Conservation (phyloP, 2,797 vertebrate genomes). For the Pantherophis alleghaniensis region DNA sequence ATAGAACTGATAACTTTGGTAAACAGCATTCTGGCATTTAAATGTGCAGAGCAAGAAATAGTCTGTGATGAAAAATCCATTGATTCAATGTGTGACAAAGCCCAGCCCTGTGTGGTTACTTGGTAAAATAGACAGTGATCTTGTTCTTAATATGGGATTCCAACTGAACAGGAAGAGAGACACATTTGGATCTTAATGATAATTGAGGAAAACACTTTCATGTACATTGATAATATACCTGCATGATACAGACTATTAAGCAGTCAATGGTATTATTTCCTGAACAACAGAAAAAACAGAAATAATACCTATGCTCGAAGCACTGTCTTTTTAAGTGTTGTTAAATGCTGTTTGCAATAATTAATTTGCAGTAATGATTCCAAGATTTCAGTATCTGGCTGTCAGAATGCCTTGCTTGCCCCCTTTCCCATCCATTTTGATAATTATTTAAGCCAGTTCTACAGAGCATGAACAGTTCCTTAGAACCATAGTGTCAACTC, state of each 20-base stretch:
- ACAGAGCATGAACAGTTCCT: not conserved
- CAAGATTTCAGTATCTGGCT: conserved; percentile 42
- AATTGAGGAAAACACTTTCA: conserved; percentile 54
- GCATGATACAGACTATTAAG: conserved; percentile 65
- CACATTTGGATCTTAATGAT: conserved; percentile 57
- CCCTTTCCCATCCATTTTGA: not conserved
- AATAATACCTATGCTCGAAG: conserved; percentile 51
- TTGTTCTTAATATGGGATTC: conserved; percentile 52
- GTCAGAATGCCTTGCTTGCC: not conserved
- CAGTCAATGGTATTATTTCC: conserved; percentile 44
- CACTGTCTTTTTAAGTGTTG: conserved; percentile 56
- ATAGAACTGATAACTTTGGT: conserved; percentile 24
- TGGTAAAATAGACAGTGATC: conserved; percentile 61
- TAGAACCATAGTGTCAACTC: not conserved
- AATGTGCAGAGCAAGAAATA: conserved; percentile 57
- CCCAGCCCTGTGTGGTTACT: conserved; percentile 45
- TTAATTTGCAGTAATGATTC: conserved; percentile 54
- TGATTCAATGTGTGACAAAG: conserved; percentile 62
- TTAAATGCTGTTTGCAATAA: conserved; percentile 56
- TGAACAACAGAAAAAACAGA: conserved; percentile 55
- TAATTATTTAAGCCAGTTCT: conserved; percentile 36
- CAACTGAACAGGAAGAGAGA: conserved; percentile 48
- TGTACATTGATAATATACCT: conserved; percentile 63
- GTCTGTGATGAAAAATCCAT: conserved; percentile 55
- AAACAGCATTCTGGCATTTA: conserved; percentile 62